phyloP scores from a whole-genome alignment of 1,140 invertebrate species.

The Tenebrio molitor region DNA sequence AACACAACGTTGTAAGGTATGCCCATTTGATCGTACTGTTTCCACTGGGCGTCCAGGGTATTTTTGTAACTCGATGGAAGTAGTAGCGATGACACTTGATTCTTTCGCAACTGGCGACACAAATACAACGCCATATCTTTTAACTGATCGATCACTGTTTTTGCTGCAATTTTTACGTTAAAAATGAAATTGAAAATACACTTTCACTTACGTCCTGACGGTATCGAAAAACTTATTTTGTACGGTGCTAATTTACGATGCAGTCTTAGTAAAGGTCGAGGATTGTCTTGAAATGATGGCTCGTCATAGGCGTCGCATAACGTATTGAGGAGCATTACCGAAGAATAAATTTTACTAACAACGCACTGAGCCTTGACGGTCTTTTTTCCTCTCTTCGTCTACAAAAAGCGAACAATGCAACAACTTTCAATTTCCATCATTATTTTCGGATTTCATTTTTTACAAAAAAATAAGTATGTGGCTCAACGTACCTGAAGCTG shows the following conservation, averaged over 20 bases:
- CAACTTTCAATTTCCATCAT: too few relatives aligned
- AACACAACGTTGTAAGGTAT: slow-evolving; percentile 79
- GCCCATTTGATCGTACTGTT: slow-evolving; percentile 68
- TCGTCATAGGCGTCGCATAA: slow-evolving; percentile 74
- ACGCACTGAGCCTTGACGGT: slow-evolving; percentile 63
- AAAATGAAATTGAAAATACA: slow-evolving; percentile 19
- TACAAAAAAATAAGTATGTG: too few relatives aligned
- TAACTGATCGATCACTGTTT: slow-evolving; percentile 64
- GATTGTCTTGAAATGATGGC: slow-evolving; percentile 58
- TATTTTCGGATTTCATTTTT: too few relatives aligned
- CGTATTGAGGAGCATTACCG: slow-evolving; percentile 73
- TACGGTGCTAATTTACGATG: slow-evolving; percentile 82
- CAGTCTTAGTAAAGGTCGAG: slow-evolving; percentile 70
- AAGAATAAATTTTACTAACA: slow-evolving; percentile 70
- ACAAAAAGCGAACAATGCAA: slow-evolving; percentile 54
- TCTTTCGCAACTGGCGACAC: slow-evolving; percentile 67
- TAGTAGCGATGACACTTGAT: slow-evolving; percentile 67
- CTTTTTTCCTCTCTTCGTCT: slow-evolving; percentile 68
- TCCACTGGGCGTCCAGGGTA: slow-evolving; percentile 57
- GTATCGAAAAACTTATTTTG: slow-evolving; percentile 75
- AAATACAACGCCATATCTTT: slow-evolving; percentile 70
- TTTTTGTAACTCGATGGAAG: slow-evolving; percentile 56
- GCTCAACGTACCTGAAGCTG: slow-evolving; percentile 51
- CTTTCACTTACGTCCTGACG: slow-evolving; percentile 64
- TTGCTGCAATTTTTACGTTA: slow-evolving; percentile 45